Percentiles rank a stretch among this genome's conserved stretches.
These are phyloP conservation scores for Papilio helenus DNA, from an alignment of 1,140 invertebrate species.

Conservation along the genomic window DNA sequence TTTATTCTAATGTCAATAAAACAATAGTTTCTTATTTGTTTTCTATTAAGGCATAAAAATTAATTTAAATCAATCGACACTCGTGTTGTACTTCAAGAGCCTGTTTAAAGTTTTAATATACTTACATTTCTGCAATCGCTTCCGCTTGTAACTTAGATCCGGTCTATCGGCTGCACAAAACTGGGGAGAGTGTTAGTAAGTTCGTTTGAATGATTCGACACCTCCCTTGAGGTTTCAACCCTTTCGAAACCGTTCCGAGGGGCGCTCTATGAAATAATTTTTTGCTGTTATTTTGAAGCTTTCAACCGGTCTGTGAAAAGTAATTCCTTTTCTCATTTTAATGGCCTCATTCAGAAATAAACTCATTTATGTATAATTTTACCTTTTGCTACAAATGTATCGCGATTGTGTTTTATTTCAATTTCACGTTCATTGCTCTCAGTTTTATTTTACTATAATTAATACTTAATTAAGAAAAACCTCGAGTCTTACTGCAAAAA, in stretches of 20 bases:
- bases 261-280: slow-evolving; percentile 59
- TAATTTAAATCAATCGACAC: too few species aligned
- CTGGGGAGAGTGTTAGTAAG: slow-evolving; percentile 74
- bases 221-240: slow-evolving; percentile 74
- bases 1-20: too few species aligned
- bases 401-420: background rate
- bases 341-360: slow-evolving; percentile 35
- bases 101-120: background rate
- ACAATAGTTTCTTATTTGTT: too few species aligned
- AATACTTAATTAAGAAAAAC: background rate
- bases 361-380: slow-evolving; percentile 33
- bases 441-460: background rate
- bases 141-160: slow-evolving; percentile 47
- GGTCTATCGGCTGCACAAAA: slow-evolving; percentile 63
- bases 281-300: slow-evolving; percentile 41
- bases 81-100: too few species aligned
- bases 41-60: too few species aligned
- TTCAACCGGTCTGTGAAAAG: slow-evolving; percentile 34
- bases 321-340: slow-evolving; percentile 38
- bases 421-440: slow-evolving; percentile 15
- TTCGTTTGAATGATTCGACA: slow-evolving; percentile 79
- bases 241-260: slow-evolving; percentile 60
- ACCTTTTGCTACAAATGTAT: slow-evolving; percentile 8
- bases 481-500: too few species aligned
- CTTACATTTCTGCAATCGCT: slow-evolving; percentile 27